Base-by-base conservation (phyloP, 2,113 vertebrate species). In the Glaucomys volans region DNA sequence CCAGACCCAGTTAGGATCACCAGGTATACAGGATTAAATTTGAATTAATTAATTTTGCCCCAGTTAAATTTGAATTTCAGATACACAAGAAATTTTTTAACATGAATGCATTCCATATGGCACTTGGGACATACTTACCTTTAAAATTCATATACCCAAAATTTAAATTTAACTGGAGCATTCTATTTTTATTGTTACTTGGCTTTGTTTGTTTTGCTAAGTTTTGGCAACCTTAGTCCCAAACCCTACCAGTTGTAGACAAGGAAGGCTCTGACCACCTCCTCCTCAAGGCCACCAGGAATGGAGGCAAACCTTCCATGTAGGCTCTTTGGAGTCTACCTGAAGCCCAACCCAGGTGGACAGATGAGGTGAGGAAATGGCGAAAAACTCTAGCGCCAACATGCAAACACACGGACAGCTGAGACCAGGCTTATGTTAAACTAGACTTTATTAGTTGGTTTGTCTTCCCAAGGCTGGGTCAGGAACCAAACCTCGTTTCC, bases 391-490 rank as follows among this genome's bases (percentile, higher is more conserved):
- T 72, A 40, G 24, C 17, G 22, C 18, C 26, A 4, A 42, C 28
- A 24, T 0, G 28, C 14, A 94, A 42, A 74, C 66, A 59, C 26
- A 71, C 59, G 8, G 22, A 71, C 0, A 30, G 32, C 50, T 35
- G 64, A 93, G 66, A 22, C 9, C 82, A 50, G 52, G 26, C 5
- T 71, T 57, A 20, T 2, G 5, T 91, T 17, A 80, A 90, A 97
- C 66, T 76, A 57, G 1, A n/a, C 32, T 97, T 98, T 97, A 98
- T 97, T 96, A 37, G 5, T 75, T 44, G 86, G 22, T 76, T 87
- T 89, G 59, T 87, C 69, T 94, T 87, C 86, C 69, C 79, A 90
- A 64, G 57, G 59, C 88, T 91, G 42, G 9, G 35, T 80, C 50
- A 79, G 26, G 72, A 62, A 44, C 84, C 91, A 75, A 57, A 71